Percentiles rank a stretch among this genome's conserved stretches.
Conservation (phyloP, 2,888 invertebrate genomes). For the Himalopsyche tibetana region DNA sequence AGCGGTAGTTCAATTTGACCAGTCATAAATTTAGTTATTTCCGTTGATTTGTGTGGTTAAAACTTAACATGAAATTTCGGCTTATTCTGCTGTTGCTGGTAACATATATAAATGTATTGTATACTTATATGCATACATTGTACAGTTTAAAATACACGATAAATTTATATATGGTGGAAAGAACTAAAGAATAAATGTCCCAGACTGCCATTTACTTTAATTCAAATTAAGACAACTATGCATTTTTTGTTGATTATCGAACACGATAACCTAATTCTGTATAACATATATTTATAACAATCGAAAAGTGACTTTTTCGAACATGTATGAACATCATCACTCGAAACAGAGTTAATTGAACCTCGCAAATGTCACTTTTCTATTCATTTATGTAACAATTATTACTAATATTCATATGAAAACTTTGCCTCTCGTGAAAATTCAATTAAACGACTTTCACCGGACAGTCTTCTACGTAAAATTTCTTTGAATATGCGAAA, state of each 20-base stretch:
- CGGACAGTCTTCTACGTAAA: background rate
- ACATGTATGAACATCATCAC: background rate
- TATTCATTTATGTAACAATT: constrained; percentile 7
- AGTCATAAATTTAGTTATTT: constrained; percentile 19
- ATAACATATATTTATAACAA: constrained; percentile 3
- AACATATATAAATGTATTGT: too few relatives aligned
- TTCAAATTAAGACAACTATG: background rate
- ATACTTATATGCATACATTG: too few relatives aligned
- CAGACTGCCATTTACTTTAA: background rate
- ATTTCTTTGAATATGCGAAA: constrained; percentile 59
- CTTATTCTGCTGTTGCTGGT: background rate
- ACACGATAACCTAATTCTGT: background rate
- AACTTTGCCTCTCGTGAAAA: background rate
- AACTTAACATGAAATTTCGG: constrained; percentile 11
- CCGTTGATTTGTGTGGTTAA: constrained; percentile 23
- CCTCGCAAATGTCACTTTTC: constrained; percentile 13
- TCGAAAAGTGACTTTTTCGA: constrained; percentile 4
- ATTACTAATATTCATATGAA: constrained; percentile 15
- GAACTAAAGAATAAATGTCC: background rate
- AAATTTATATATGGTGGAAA: too few relatives aligned
- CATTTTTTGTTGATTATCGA: background rate
- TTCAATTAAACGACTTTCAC: background rate
- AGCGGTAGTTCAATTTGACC: background rate
- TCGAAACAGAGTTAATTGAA: background rate
- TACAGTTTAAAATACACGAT: too few relatives aligned